Base-by-base conservation (phyloP, 2,113 vertebrate genomes). In the Pollachius pollachius region DNA sequence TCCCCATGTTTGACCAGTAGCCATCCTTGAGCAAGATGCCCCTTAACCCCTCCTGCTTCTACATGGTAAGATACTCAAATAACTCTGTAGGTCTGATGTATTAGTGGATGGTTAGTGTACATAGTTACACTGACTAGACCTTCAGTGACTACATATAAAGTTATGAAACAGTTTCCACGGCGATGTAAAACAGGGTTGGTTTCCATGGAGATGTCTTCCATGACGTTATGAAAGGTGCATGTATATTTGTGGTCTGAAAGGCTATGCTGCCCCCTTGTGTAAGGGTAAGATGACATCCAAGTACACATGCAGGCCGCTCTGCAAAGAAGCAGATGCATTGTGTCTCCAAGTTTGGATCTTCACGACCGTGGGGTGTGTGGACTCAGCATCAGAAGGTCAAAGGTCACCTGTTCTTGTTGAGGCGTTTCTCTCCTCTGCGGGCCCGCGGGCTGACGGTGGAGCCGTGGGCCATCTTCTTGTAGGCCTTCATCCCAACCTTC, bases 401-500 rank as follows among this genome's bases (percentile, higher is more conserved):
- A 34, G 30, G 30, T 34, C 30, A 92, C 92, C 85, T 84, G 86
- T 92, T 90, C 71, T 89, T 93, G 80, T 84, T 91, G 17, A 88
- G 79, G 0, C 88, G 87, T 60, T 81, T 92, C 75, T 72, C 8
- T 84, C 16, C 68, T 68, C n/a, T 64, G 64, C 0, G 19, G 34
- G 11, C 61, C 27, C 21, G 19, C 30, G 27, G 52, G 41, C 41
- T 74, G 21, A 4, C 62, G 16, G 0, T 5, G 62, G 17, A 12
- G 13, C 82, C 79, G 18, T 83, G 84, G 0, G 82, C 85, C 0
- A 90, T 71, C 57, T 89, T 48, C 27, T 91, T 90, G 76, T 88
- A 93, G 1, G 76, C 90, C 74, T 91, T 92, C n/a, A 82, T 91
- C 17, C 92, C 92, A 7, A 93, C 80, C 68, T 83, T 69, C 62